A percentile compares a stretch with the other conserved stretches of the same genome.
phyloP scores from a whole-genome alignment of 1,140 invertebrate genomes.

The Hycleus phaleratus region DNA sequence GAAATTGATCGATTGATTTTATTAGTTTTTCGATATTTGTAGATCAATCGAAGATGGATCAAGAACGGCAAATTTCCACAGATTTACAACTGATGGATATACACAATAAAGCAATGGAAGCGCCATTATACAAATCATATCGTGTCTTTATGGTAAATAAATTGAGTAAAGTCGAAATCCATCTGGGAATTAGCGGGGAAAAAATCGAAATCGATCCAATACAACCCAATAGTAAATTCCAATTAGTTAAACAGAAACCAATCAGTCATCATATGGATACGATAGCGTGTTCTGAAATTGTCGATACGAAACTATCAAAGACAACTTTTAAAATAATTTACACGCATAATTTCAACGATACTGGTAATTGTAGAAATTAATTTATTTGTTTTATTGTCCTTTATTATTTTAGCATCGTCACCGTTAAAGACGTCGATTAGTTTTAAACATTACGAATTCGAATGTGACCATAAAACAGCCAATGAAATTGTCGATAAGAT shows the following conservation, averaged over 20 bases:
- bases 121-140: constrained; percentile 77
- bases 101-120: constrained; percentile 68
- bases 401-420: constrained; percentile 36
- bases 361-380: background rate
- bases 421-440: constrained; percentile 45
- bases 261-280: constrained; percentile 75
- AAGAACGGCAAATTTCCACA: constrained; percentile 27
- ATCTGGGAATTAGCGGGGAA: constrained; percentile 80
- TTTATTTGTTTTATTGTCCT: background rate
- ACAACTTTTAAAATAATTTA: constrained; percentile 58
- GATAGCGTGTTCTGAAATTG: constrained; percentile 77
- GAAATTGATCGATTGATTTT: no score
- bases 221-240: constrained; percentile 58
- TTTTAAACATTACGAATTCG: constrained; percentile 83
- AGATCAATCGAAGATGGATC: constrained; percentile 20
- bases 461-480: constrained; percentile 64
- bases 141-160: constrained; percentile 71
- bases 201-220: constrained; percentile 87
- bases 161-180: constrained; percentile 74
- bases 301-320: constrained; percentile 56
- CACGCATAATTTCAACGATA: constrained; percentile 24
- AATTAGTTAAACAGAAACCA: constrained; percentile 61
- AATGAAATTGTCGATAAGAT: constrained; percentile 81
- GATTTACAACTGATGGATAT: constrained; percentile 50
- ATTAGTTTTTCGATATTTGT: background rate